phyloP scores from a whole-genome alignment of 1,140 invertebrate genomes.

The Melitaea cinxia region DNA sequence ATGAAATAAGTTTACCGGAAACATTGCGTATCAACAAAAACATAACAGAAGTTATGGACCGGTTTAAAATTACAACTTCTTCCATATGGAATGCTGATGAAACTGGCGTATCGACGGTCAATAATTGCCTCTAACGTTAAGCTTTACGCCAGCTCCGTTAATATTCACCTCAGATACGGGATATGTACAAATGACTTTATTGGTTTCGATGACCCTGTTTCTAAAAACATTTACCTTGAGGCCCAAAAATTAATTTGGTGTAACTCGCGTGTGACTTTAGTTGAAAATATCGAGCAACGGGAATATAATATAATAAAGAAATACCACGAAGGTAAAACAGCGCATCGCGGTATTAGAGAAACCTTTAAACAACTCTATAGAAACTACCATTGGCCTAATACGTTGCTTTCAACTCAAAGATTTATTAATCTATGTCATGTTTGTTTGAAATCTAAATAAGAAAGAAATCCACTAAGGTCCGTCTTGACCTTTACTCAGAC shows the following conservation, averaged over 20 bases:
- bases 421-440: slow-evolving; percentile 43
- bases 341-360: slow-evolving; percentile 62
- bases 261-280: slow-evolving; percentile 34
- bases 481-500: slow-evolving; percentile 43
- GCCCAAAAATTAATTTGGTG: slow-evolving; percentile 44
- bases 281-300: slow-evolving; percentile 46
- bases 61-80: too few relatives aligned
- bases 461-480: slow-evolving; percentile 41
- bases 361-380: slow-evolving; percentile 53
- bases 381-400: slow-evolving; percentile 63
- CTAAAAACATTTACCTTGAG: too few relatives aligned
- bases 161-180: too few relatives aligned
- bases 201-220: too few relatives aligned
- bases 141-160: too few relatives aligned
- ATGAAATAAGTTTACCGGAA: too few relatives aligned
- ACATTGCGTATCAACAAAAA: too few relatives aligned
- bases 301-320: slow-evolving; percentile 46
- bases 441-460: slow-evolving; percentile 46
- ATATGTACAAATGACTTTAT: too few relatives aligned
- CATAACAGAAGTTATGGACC: too few relatives aligned
- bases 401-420: slow-evolving; percentile 47
- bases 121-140: too few relatives aligned
- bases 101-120: too few relatives aligned
- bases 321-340: slow-evolving; percentile 53
- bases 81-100: too few relatives aligned